Evolutionary conservation across 2,888 invertebrate species (phyloP), one percentile per base, ranked within the genome.

Genomic region (Aphodius sticticus): DNA sequence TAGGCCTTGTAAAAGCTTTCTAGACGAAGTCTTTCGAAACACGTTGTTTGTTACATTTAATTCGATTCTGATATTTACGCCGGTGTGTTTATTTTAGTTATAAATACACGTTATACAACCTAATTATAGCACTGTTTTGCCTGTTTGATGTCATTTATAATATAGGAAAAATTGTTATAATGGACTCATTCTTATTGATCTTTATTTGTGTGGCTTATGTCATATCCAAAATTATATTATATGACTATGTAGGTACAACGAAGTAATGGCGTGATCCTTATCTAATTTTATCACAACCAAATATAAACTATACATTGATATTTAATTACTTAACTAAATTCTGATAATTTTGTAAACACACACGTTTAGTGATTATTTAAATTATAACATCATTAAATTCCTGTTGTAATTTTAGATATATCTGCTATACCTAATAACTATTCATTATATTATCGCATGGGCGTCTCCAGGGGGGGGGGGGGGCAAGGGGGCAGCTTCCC

Each of bases 1-100:
- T 53, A 53, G 53, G 53, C 53, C 53, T 53, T 53, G 53, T 53
- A 53, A 53, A 53, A 53, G 53, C 53, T 53, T 53, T 53, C 53
- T 53, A 53, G 53, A 53, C 7, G 53, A 53, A 7, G 53, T 53
- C 1, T 53, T 53, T 9, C 53, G 53, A 53, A 53, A 53, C 53
- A 53, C 53, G 9, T 53, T 53, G 53, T 2, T 12, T 53, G 53
- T 53, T 53, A 53, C 6, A 53, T 53, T 53, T 53, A 53, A 53
- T 53, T 53, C 2, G 1, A 53, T 53, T 53, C 53, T 53, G 53
- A 9, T 9, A 53, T 12, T 53, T 53, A 53, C 12, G 6, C 7
- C 12, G 53, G 7, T 5, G 53, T 53, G 12, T 53, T 53, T 26
- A 26, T 26, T 26, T 26, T 26, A 26, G 26, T 26, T 26, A 26